A percentile compares a stretch with the other conserved stretches of the same genome.
Conservation (phyloP, 2,797 vertebrate genomes). For the Hirundo rustica region DNA sequence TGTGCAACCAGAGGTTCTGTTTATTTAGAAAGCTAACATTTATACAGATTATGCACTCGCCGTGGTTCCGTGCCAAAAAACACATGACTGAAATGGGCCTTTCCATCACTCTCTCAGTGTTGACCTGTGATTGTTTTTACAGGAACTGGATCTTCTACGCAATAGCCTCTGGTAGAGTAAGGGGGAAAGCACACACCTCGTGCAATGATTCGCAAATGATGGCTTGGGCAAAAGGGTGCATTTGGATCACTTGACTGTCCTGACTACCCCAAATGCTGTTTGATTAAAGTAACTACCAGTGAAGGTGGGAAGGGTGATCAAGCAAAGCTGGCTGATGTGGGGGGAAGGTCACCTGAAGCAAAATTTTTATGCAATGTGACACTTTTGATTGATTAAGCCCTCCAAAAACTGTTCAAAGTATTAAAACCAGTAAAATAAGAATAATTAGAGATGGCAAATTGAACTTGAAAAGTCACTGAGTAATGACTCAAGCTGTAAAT, state of each 20-base stretch:
- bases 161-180: constrained; percentile 58
- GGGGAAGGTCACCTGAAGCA: background rate
- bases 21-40: constrained; percentile 78
- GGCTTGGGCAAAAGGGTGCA: constrained; percentile 55
- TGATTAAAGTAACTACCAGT: constrained; percentile 27
- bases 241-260: constrained; percentile 11
- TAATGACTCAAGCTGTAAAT: background rate
- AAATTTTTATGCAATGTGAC: background rate
- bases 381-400: background rate
- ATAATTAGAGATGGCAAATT: background rate
- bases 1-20: constrained; percentile 69
- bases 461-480: background rate
- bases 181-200: constrained; percentile 53
- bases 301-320: background rate
- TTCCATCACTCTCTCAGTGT: constrained; percentile 64
- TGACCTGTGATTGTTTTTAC: constrained; percentile 77
- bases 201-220: constrained; percentile 68
- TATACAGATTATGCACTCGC: constrained; percentile 70
- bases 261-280: constrained; percentile 17
- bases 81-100: constrained; percentile 71
- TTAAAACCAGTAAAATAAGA: background rate
- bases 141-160: constrained; percentile 75
- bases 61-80: constrained; percentile 71
- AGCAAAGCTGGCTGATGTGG: background rate
- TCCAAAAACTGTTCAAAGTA: background rate